Evolutionary conservation across 2,113 vertebrate genomes (phyloP).

Genomic region (Triplophysa tibetana): DNA sequence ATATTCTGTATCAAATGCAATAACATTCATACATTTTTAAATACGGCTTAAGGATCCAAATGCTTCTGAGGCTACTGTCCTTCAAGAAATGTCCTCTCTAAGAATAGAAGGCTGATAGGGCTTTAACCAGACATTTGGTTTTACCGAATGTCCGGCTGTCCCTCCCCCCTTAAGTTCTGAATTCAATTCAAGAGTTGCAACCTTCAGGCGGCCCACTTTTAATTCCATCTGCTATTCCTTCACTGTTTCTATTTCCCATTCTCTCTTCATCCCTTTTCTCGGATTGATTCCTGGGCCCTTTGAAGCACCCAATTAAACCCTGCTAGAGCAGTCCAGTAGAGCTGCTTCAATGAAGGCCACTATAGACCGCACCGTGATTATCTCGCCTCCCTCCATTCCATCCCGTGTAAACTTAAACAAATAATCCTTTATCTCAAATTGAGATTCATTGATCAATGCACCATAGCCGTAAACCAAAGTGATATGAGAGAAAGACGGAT

Average conservation of each 20-base stretch:
- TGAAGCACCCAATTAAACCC: conserved; percentile 54
- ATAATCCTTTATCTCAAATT: conserved; percentile 40
- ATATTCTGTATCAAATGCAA: background rate
- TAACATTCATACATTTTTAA: background rate
- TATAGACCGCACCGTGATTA: conserved; percentile 44
- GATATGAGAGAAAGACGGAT: conserved; percentile 14
- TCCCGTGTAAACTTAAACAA: conserved; percentile 38
- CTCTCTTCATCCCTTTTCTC: conserved; percentile 4
- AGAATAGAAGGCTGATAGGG: background rate
- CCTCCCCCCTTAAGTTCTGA: conserved; percentile 35
- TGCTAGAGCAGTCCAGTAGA: conserved; percentile 35
- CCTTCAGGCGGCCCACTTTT: conserved; percentile 44
- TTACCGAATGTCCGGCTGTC: conserved; percentile 10
- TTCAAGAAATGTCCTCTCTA: background rate
- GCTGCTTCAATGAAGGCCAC: conserved; percentile 52
- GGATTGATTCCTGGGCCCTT: conserved; percentile 49
- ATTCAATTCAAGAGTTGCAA: conserved; percentile 50
- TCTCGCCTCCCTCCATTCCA: conserved; percentile 29
- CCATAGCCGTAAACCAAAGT: conserved; percentile 33
- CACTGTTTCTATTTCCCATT: conserved; percentile 6
- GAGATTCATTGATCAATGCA: conserved; percentile 53
- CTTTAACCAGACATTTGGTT: conserved; percentile 8
- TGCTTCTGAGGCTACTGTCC: background rate
- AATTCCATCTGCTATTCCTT: conserved; percentile 48
- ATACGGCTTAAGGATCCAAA: background rate